Evolutionary conservation across 2,797 vertebrate genomes (phyloP), one percentile per base, ranked within the genome.

Genomic region (Argyrosomus regius): DNA sequence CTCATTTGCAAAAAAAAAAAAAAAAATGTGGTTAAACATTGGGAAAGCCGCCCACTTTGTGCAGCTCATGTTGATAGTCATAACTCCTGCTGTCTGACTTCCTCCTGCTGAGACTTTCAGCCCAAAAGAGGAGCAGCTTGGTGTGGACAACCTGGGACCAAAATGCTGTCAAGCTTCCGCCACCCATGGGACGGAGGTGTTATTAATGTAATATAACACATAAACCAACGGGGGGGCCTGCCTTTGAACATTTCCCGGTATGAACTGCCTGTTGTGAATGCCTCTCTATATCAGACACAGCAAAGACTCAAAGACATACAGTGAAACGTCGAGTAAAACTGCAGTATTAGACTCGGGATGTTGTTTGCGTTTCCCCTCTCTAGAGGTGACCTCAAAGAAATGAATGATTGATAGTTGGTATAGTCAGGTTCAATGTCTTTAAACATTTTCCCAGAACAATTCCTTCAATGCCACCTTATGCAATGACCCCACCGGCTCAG

Each of bases 201-300:
- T 92, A 92, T 94, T 92, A 91, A 92, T 92, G 92, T 88, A 93
- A 94, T 93, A 92, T 91, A 92, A 93, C 92, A 93, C 92, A 83
- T 87, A 65, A 80, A 83, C 77, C 87, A 26, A 41, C 5, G 20
- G 74, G 87, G 87, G 87, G 88, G 41, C 60, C 60, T 75, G 82
- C 65, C 82, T 90, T 84, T 84, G 74, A 89, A 89, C 72, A 39
- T 48, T 41, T 43, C 53, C 62, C 4, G 67, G 56, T 78, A 83
- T 9, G 35, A 88, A 79, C 68, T 72, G 79, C 80, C 80, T 90
- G 82, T 75, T 83, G 83, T 76, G 74, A 77, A 79, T 12, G 77
- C 56, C 22, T 77, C 63, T 65, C 11, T 75, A n/a, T 58, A 35
- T 80, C 68, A 60, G 68, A 63, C 61, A 16, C 77, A 35, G 20